phyloP scores from a whole-genome alignment of 2,888 invertebrate genomes.

The Ectemnius lituratus region DNA sequence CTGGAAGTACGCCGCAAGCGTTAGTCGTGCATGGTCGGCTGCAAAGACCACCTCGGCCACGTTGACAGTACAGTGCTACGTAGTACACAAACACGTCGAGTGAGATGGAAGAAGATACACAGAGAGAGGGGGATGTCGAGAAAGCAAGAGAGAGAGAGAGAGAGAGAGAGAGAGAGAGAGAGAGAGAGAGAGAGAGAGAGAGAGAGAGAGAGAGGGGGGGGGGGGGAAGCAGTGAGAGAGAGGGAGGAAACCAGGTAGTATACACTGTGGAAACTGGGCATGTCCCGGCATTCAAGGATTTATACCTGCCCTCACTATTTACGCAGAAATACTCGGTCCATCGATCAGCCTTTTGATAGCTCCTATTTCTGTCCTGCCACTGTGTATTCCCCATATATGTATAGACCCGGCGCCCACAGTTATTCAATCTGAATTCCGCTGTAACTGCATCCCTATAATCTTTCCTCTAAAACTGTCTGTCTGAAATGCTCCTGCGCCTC shows the following conservation, averaged over 20 bases:
- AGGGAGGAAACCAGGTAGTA: background rate
- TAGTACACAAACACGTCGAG: no score
- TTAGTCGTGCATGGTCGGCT: background rate
- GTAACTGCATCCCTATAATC: background rate
- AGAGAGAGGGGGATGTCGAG: no score
- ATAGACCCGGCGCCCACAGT: background rate
- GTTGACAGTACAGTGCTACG: background rate
- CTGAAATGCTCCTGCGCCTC: no score
- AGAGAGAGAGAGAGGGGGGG: no score
- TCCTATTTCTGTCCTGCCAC: constrained; percentile 4
- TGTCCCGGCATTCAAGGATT: constrained; percentile 10
- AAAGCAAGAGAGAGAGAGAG: no score
- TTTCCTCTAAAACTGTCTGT: background rate
- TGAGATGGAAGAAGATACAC: no score
- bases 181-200: no score
- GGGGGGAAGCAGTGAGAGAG: no score
- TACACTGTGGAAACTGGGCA: background rate
- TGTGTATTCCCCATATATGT: background rate
- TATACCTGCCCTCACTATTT: constrained; percentile 2
- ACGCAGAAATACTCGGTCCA: constrained; percentile 1
- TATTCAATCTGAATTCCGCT: constrained; percentile 6
- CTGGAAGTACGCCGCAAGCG: background rate
- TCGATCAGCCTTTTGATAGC: constrained; percentile 13
- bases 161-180: background rate
- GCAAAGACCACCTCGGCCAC: background rate